Base-by-base conservation (phyloP, 2,797 vertebrate species). In the Rachycentron canadum region DNA sequence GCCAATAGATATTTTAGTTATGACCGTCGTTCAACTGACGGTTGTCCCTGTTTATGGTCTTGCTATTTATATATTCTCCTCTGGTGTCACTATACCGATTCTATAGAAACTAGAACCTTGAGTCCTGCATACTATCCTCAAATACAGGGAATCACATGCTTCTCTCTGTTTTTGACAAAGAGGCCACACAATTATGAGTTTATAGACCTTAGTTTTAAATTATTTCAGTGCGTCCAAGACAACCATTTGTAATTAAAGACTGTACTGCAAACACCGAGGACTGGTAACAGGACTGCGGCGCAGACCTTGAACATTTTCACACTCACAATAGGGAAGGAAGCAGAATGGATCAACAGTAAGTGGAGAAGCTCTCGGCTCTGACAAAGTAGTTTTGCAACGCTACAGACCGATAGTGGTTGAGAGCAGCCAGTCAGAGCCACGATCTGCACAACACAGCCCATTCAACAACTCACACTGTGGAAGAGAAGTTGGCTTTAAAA, bases 51-150 rank as follows among this genome's bases (percentile, higher is more conserved):
- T 59, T 85, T 85, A 73, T 82, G 79, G 83, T 14, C 38, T 25
- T 62, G 72, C 73, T 81, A 86, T 83, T 86, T 70, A 87, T 88
- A 88, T 75, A 88, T 75, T 69, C 59, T 17, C 45, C 47, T 14
- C 28, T 50, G 72, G 41, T 61, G 71, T 67, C 68, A 45, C n/a
- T 41, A 21, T 60, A 67, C 26, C 34, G 21, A 38, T 43, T 30
- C 69, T 80, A 66, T 60, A 77, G 56, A 30, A 72, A 34, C 55
- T 13, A 36, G 5, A 14, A 3, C 38, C 60, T 23, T 3, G 28
- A 36, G 16, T 8, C 38, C 3, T 70, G 30, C 23, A 50, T 0
- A 14, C 16, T 12, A 8, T 25, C 52, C 28, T 71, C 12, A 69
- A 55, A 78, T 30, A 49, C 59, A 41, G 1, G 0, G 1, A 65